These are phyloP conservation scores for Prolemur simus DNA, from an alignment of 2,113 vertebrate genomes.

Conservation along the genomic window DNA sequence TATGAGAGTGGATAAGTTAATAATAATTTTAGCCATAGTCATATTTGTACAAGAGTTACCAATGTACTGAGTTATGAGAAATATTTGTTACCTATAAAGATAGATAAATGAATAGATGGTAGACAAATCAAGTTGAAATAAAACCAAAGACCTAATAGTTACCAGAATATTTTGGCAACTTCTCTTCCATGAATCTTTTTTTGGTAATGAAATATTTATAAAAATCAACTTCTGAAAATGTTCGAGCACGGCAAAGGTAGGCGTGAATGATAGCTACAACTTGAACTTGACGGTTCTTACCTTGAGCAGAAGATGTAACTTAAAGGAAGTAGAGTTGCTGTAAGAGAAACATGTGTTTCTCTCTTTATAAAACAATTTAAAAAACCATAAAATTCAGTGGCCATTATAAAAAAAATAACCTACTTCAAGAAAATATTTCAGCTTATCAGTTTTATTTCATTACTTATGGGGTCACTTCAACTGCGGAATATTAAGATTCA, in stretches of 20 bases:
- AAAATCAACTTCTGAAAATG: conserved; percentile 61
- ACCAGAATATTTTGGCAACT: conserved; percentile 42
- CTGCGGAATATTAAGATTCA: conserved; percentile 28
- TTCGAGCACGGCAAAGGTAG: conserved; percentile 23
- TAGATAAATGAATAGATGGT: background rate
- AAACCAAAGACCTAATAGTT: conserved; percentile 42
- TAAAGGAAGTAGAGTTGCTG: background rate
- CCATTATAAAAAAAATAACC: conserved; percentile 32
- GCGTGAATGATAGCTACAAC: background rate
- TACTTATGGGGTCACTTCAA: conserved; percentile 38
- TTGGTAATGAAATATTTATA: conserved; percentile 57
- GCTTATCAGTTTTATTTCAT: conserved; percentile 44
- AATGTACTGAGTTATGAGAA: conserved; percentile 16
- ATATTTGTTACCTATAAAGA: background rate
- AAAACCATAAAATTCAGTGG: background rate
- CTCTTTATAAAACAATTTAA: conserved; percentile 41
- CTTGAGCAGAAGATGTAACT: conserved; percentile 45
- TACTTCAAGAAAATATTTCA: conserved; percentile 41
- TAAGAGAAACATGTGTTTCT: conserved; percentile 54
- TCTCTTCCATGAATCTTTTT: conserved; percentile 61
- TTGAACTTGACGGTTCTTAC: conserved; percentile 24
- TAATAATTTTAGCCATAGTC: conserved; percentile 45
- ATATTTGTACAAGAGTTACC: conserved; percentile 64
- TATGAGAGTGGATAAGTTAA: conserved; percentile 40
- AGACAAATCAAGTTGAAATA: conserved; percentile 43